Evolutionary conservation across 2,113 vertebrate genomes (phyloP).

Genomic region (Centropristis striata): DNA sequence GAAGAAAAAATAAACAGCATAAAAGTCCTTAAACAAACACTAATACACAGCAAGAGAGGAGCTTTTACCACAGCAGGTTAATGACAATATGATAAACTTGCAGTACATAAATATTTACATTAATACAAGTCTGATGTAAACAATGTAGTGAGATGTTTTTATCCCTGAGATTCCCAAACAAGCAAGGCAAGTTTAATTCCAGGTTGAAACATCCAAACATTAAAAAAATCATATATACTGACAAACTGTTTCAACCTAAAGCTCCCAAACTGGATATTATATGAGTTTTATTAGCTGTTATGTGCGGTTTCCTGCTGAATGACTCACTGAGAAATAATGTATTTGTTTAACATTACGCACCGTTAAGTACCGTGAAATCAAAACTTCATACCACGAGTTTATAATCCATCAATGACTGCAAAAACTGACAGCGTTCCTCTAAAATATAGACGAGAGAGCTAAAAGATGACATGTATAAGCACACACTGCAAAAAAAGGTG

Average conservation of each 20-base stretch:
- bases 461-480: background rate
- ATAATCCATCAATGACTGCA: background rate
- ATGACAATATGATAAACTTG: background rate
- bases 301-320: background rate
- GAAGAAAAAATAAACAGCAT: background rate
- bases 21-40: background rate
- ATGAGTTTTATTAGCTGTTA: background rate
- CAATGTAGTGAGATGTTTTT: background rate
- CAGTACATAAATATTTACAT: background rate
- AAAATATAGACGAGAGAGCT: background rate
- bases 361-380: background rate
- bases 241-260: background rate
- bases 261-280: background rate
- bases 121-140: background rate
- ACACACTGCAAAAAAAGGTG: too few species aligned
- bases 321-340: background rate
- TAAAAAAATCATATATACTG: background rate
- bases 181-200: background rate
- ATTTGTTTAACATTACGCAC: background rate
- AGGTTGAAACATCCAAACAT: background rate
- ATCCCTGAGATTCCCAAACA: constrained; percentile 30
- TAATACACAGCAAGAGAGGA: background rate
- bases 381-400: background rate
- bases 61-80: background rate
- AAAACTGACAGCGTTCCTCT: background rate